Conservation (phyloP, 2,888 invertebrate species). For the Lydus trimaculatus region DNA sequence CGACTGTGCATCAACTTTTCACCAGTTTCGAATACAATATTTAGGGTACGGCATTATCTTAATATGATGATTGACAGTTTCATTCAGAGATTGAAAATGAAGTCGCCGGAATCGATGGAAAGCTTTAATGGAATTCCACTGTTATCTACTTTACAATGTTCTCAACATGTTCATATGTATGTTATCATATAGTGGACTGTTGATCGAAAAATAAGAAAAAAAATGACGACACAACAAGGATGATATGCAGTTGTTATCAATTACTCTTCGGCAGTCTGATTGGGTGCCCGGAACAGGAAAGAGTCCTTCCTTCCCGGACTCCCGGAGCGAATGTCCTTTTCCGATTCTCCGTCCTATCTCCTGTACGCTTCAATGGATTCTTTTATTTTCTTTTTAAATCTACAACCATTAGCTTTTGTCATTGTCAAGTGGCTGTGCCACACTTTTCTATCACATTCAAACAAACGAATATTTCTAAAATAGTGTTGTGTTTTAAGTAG, state of each 20-base stretch:
- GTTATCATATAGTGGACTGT: background rate
- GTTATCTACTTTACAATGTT: slow-evolving; percentile 44
- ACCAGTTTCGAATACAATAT: slow-evolving; percentile 34
- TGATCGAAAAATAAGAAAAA: slow-evolving; percentile 2
- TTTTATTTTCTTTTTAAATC: slow-evolving; percentile 45
- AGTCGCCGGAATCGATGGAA: slow-evolving; percentile 37
- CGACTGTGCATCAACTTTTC: background rate
- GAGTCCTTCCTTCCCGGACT: slow-evolving; percentile 61
- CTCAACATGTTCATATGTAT: slow-evolving; percentile 34
- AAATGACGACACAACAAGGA: background rate
- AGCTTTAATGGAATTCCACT: slow-evolving; percentile 55
- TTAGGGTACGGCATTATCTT: slow-evolving; percentile 49
- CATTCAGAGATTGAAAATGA: slow-evolving; percentile 49
- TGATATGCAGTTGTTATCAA: slow-evolving; percentile 50
- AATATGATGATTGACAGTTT: slow-evolving; percentile 58
- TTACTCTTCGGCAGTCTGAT: slow-evolving; percentile 56
- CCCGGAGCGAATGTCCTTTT: slow-evolving; percentile 60
- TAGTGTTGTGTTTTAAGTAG: background rate
- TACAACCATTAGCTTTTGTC: slow-evolving; percentile 39
- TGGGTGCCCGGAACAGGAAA: slow-evolving; percentile 60
- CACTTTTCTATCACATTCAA: slow-evolving; percentile 7
- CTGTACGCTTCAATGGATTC: slow-evolving; percentile 47
- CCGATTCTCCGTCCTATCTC: slow-evolving; percentile 54
- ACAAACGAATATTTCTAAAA: background rate
- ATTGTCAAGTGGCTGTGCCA: slow-evolving; percentile 16